phyloP scores from a whole-genome alignment of 2,888 invertebrate species.

The Agrotis segetum region DNA sequence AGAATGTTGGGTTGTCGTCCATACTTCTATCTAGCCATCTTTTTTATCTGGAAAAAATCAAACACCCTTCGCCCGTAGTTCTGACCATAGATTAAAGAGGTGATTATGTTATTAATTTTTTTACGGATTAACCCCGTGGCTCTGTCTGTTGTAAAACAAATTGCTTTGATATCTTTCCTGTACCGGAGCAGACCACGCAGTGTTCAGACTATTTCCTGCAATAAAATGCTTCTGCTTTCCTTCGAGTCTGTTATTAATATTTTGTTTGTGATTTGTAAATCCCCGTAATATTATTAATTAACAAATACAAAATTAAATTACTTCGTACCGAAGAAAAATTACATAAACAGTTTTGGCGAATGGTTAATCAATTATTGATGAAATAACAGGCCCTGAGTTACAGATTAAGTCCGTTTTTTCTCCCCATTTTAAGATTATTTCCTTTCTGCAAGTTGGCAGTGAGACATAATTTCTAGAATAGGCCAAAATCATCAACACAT shows the following conservation, averaged over 20 bases:
- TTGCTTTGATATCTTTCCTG: constrained; percentile 44
- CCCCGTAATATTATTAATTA: not conserved
- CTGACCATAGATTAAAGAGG: not conserved
- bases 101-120: constrained; percentile 40
- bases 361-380: too few species aligned
- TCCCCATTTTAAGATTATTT: too few species aligned
- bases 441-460: too few species aligned
- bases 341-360: not conserved
- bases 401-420: too few species aligned
- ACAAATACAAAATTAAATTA: too few species aligned
- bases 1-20: too few species aligned
- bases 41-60: too few species aligned
- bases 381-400: too few species aligned
- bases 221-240: constrained; percentile 41
- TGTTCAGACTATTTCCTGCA: constrained; percentile 39
- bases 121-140: constrained; percentile 14
- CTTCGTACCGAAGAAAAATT: not conserved
- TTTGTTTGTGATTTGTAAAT: not conserved
- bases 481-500: not conserved
- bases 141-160: constrained; percentile 21
- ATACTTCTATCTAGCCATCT: too few species aligned
- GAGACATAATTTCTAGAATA: not conserved
- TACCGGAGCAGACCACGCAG: constrained; percentile 38
- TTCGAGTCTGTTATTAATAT: constrained; percentile 5
- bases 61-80: not conserved